Percentiles rank a stretch among this genome's conserved stretches.
Evolutionary conservation across 2,113 vertebrate species (phyloP).

Genomic region (Sinocyclocheilus grahami): DNA sequence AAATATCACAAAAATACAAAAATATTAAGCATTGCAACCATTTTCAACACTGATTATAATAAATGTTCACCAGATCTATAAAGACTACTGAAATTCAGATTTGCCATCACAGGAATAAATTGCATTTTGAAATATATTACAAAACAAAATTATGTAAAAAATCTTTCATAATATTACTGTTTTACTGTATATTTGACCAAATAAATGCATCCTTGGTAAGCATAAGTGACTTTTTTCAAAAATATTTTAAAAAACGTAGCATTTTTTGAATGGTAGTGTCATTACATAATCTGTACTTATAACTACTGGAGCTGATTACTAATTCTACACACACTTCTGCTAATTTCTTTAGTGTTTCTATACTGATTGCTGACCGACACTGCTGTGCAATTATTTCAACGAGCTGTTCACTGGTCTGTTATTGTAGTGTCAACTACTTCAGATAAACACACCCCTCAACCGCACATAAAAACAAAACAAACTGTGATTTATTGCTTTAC

Average conservation of each 20-base stretch:
- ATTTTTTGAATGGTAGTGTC: neutral
- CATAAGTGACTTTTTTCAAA: neutral
- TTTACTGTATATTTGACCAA: too few relatives aligned
- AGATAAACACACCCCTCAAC: neutral
- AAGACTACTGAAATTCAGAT: too few relatives aligned
- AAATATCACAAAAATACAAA: too few relatives aligned
- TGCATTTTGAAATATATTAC: too few relatives aligned
- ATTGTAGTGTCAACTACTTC: slow-evolving; percentile 2
- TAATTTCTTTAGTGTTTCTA: slow-evolving; percentile 1
- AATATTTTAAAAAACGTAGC: too few relatives aligned
- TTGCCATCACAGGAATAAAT: too few relatives aligned
- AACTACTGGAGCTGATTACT: neutral
- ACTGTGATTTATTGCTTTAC: neutral
- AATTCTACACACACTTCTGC: neutral
- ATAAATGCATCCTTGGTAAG: neutral
- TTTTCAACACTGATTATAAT: too few relatives aligned
- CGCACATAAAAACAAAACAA: neutral
- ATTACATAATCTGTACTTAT: neutral
- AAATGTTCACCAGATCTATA: too few relatives aligned
- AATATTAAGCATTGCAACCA: too few relatives aligned
- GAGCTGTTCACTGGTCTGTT: neutral
- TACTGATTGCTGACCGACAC: slow-evolving; percentile 1
- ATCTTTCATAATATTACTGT: too few relatives aligned
- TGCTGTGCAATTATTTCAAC: slow-evolving; percentile 11
- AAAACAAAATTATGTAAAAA: too few relatives aligned